These are phyloP conservation scores for Drosophila prostipennis DNA, from an alignment of 2,888 invertebrate species.

Conservation along the genomic window DNA sequence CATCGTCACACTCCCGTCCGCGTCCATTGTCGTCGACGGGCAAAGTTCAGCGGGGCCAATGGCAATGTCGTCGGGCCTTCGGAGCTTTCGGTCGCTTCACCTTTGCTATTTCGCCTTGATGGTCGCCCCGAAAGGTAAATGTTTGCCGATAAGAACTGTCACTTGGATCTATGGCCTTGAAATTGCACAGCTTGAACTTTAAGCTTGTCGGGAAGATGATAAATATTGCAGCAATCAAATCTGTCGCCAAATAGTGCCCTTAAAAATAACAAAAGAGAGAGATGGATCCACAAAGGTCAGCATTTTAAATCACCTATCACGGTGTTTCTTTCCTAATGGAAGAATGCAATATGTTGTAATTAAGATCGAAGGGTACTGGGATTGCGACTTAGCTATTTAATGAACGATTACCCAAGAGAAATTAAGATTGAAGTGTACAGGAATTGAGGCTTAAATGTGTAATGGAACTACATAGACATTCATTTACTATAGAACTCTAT, in stretches of 20 bases:
- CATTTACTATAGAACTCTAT: too few species aligned
- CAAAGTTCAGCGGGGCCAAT: constrained; percentile 32
- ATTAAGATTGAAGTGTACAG: not conserved
- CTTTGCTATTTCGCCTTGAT: constrained; percentile 23
- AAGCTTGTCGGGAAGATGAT: constrained; percentile 1
- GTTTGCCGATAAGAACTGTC: constrained; percentile 23
- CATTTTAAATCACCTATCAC: constrained; percentile 5
- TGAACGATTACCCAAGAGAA: not conserved
- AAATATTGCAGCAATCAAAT: constrained; percentile 12
- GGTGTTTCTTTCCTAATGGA: not conserved
- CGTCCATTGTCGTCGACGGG: constrained; percentile 11
- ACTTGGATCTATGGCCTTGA: constrained; percentile 10
- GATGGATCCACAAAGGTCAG: constrained; percentile 17
- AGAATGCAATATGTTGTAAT: not conserved
- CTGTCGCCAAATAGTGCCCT: not conserved
- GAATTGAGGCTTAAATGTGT: too few species aligned
- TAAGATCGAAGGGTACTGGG: not conserved
- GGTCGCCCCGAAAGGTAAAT: constrained; percentile 2
- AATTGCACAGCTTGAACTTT: constrained; percentile 4
- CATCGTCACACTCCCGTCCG: constrained; percentile 10
- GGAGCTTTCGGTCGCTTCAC: constrained; percentile 13
- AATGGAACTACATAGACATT: too few species aligned
- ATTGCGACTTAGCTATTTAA: not conserved
- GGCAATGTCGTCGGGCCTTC: constrained; percentile 8
- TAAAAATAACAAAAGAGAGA: constrained; percentile 2